A percentile compares a stretch with the other conserved stretches of the same genome.
Conservation (phyloP, 37 sponge, comb jelly and placozoan species). For the Spongilla lacustris region DNA sequence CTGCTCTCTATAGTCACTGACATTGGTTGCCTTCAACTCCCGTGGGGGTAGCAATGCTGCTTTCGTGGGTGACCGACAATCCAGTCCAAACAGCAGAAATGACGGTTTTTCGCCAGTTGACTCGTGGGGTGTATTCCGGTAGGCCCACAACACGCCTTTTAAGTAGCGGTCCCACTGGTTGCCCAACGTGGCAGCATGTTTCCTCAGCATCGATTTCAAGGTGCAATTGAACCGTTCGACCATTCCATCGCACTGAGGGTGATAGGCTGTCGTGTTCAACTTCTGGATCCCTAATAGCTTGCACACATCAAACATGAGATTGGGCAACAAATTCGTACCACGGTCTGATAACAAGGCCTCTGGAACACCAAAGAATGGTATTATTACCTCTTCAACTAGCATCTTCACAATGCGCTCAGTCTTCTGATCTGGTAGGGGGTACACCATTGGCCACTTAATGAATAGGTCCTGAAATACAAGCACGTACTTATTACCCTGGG, state of each 20-base stretch:
- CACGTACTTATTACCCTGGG: constrained; percentile 53
- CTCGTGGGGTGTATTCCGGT: constrained; percentile 48
- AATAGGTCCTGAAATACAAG: constrained; percentile 64
- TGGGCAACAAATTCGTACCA: constrained; percentile 36
- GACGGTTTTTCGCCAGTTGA: constrained; percentile 46
- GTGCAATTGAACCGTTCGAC: constrained; percentile 39
- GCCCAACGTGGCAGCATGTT: constrained; percentile 19
- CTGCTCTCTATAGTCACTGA: constrained; percentile 29
- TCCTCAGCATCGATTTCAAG: constrained; percentile 30
- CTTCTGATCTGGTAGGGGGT: constrained; percentile 62
- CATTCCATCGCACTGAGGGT: constrained; percentile 41
- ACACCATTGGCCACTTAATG: constrained; percentile 67
- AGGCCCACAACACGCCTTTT: constrained; percentile 36
- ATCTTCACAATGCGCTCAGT: constrained; percentile 27
- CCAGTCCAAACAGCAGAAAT: constrained; percentile 49
- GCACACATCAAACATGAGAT: constrained; percentile 34
- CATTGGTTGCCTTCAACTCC: not conserved
- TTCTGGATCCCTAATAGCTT: constrained; percentile 36
- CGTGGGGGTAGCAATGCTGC: constrained; percentile 15
- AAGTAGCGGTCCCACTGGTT: constrained; percentile 41
- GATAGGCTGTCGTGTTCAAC: constrained; percentile 43
- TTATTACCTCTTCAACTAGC: constrained; percentile 24
- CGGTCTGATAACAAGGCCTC: constrained; percentile 46
- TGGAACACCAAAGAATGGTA: constrained; percentile 37
- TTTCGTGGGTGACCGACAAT: constrained; percentile 25